Evolutionary conservation across 1,140 invertebrate species (phyloP).

Genomic region (Vanessa tameamea): DNA sequence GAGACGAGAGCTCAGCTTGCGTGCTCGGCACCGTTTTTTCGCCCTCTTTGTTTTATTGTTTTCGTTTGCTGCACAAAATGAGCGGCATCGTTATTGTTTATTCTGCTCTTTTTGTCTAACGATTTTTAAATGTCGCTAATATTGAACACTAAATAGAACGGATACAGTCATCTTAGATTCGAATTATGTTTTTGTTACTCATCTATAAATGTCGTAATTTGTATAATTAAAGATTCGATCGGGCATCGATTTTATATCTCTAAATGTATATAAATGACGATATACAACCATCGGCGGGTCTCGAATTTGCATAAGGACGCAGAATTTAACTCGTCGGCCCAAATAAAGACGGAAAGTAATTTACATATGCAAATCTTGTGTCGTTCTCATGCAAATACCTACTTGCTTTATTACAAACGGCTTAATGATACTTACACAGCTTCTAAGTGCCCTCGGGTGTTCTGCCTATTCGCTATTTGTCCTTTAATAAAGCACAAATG

Average conservation of each 20-base stretch:
- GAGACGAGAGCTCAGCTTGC: conserved; percentile 55
- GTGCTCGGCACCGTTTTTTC: conserved; percentile 55
- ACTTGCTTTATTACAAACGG: conserved; percentile 75
- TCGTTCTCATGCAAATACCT: conserved; percentile 73
- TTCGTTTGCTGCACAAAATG: conserved; percentile 61
- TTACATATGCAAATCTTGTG: conserved; percentile 75
- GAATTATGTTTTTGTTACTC: conserved; percentile 15
- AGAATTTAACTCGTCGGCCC: conserved; percentile 66
- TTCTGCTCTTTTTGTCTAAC: conserved; percentile 23
- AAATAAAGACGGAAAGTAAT: conserved; percentile 78
- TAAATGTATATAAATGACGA: conserved; percentile 33
- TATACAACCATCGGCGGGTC: conserved; percentile 32
- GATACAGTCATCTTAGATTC: conserved; percentile 7
- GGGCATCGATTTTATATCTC: conserved; percentile 30
- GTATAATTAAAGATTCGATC: conserved; percentile 40
- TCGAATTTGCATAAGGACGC: conserved; percentile 68
- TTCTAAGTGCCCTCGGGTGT: conserved; percentile 55
- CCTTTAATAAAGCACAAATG: conserved; percentile 43
- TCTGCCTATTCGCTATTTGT: conserved; percentile 57
- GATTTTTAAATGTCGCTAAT: conserved; percentile 12
- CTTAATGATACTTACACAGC: conserved; percentile 72
- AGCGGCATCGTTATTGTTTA: conserved; percentile 65
- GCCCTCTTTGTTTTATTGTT: conserved; percentile 69
- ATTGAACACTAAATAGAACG: conserved; percentile 18
- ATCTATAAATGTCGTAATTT: conserved; percentile 31